Evolutionary conservation across 1,140 invertebrate genomes (phyloP).

Genomic region (Campoletis sonorensis): DNA sequence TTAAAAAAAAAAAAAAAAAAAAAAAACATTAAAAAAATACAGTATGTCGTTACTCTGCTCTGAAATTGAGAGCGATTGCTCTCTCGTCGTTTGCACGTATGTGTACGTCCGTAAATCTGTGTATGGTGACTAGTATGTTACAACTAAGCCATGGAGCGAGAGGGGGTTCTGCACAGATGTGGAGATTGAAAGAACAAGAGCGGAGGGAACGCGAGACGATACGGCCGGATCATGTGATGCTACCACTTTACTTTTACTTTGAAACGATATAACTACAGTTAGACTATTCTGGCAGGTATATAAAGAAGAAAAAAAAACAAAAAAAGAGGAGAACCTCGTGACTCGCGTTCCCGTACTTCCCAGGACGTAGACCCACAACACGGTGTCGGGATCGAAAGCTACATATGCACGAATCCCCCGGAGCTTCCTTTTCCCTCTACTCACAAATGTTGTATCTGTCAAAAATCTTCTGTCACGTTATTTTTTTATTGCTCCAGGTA

Average conservation of each 20-base stretch:
- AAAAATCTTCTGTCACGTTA: no score
- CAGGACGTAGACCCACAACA: background rate
- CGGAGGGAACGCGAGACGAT: conserved; percentile 9
- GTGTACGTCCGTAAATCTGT: background rate
- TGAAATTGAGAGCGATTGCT: background rate
- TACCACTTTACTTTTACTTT: conserved; percentile 4
- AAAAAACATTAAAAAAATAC: background rate
- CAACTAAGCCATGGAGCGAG: background rate
- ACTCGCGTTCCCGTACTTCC: conserved; percentile 5
- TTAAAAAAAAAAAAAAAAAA: no score
- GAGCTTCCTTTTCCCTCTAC: background rate
- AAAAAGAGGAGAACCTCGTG: conserved; percentile 2
- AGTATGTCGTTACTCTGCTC: background rate
- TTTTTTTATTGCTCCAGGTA: no score
- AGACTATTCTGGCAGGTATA: background rate
- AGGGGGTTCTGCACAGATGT: background rate
- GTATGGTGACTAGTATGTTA: background rate
- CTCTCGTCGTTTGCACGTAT: background rate
- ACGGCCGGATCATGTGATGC: conserved; percentile 9
- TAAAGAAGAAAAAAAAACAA: no score
- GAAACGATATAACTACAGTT: background rate
- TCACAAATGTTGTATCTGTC: background rate
- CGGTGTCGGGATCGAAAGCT: background rate
- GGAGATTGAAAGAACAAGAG: background rate
- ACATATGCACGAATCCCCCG: background rate